Conservation (phyloP, 2,797 vertebrate species). For the Mormyrus proboscirostris region DNA sequence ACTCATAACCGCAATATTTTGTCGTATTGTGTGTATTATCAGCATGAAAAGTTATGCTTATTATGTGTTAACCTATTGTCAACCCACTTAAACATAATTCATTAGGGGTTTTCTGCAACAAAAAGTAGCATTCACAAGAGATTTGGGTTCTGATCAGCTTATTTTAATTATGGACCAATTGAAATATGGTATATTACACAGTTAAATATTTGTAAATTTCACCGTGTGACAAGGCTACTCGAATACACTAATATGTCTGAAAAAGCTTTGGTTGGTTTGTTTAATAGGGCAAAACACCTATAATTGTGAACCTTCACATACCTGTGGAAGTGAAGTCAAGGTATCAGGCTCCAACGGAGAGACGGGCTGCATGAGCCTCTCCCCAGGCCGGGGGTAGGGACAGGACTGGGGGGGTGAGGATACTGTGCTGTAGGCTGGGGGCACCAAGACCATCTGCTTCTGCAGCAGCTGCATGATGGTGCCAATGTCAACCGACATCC, state of each 20-base stretch:
- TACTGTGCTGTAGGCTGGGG: constrained; percentile 73
- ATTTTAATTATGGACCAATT: background rate
- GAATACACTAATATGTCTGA: background rate
- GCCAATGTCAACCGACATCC: constrained; percentile 67
- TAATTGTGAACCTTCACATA: background rate
- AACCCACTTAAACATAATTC: background rate
- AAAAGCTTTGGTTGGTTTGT: background rate
- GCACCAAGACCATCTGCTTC: constrained; percentile 63
- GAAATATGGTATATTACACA: background rate
- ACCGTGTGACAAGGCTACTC: background rate
- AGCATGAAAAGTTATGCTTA: background rate
- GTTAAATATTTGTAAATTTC: background rate
- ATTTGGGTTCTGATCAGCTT: background rate
- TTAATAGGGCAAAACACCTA: background rate
- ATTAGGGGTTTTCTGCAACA: background rate
- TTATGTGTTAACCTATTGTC: background rate
- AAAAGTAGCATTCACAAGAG: background rate
- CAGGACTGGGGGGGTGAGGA: constrained; percentile 51
- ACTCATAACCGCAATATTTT: background rate
- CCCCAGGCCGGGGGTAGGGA: constrained; percentile 25
- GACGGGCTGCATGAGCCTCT: constrained; percentile 33
- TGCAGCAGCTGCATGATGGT: constrained; percentile 77
- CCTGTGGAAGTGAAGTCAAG: background rate
- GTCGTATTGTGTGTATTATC: background rate
- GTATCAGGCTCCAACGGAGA: background rate